Base-by-base conservation (phyloP, 2,797 vertebrate species). In the Amniataba percoides region DNA sequence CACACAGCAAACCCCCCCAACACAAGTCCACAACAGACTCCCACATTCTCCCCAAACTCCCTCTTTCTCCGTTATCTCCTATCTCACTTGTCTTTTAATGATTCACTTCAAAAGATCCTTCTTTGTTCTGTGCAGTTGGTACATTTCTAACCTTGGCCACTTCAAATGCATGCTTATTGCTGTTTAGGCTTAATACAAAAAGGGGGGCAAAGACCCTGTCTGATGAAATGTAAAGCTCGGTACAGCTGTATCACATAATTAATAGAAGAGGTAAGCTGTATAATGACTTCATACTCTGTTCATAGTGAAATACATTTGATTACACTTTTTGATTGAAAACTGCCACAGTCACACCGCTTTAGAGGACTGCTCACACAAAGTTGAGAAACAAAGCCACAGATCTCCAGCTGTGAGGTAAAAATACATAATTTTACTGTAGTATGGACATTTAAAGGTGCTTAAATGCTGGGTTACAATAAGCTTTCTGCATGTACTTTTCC, bases 11-110 rank as follows among this genome's bases (percentile, higher is more conserved):
- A 19, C 58, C 69, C 70, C 87, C 58, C 34, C 52, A 42, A 27
- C 74, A 85, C 79, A 88, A 87, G 83, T 82, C 87, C 80, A 88
- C 85, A 88, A 90, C 89, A 91, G 87, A 90, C 82, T 87, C 86
- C 78, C 82, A 87, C 83, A 87, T 90, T 91, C 88, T 81, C 80
- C 80, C 71, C 58, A 67, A 87, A 87, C 68, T 86, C 86, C 77
- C 77, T 77, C 71, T 76, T 80, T 87, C 74, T 31, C 74, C 27
- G 25, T 67, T 85, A 87, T 87, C 81, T 74, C 78, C 66, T 46
- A 84, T 82, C 80, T 87, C 74, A 46, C 61, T 66, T 25, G 46
- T 67, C 68, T 72, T 77, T 82, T 74, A 81, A 82, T 85, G 86
- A 89, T 59, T 74, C 63, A 78, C 76, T 84, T 84, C 46, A 80